Percentiles rank a stretch among this genome's conserved stretches.
These are phyloP conservation scores for Metopolophium dirhodum DNA, from an alignment of 1,140 invertebrate species.

Conservation along the genomic window DNA sequence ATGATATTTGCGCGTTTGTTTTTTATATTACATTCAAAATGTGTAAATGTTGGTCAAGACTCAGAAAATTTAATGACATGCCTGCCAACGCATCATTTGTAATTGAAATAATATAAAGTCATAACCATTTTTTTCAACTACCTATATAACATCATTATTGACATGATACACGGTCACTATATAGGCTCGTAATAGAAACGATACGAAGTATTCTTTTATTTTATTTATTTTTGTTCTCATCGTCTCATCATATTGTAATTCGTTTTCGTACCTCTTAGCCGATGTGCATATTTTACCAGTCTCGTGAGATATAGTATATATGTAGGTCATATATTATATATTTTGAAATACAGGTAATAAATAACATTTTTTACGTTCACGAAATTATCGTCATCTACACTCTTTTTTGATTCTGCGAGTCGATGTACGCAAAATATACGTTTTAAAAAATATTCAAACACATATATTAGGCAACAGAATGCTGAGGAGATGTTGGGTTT, in stretches of 20 bases:
- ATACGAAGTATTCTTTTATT: neutral
- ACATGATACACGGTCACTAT: neutral
- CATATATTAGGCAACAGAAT: neutral
- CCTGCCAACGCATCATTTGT: neutral
- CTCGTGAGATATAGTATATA: neutral
- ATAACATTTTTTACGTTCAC: neutral
- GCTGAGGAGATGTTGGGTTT: too few species aligned
- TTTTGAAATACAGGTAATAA: neutral
- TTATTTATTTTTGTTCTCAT: neutral
- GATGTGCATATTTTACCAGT: neutral
- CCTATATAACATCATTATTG: neutral
- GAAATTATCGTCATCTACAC: neutral
- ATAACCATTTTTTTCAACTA: neutral
- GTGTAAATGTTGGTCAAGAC: neutral
- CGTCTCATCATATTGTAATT: neutral
- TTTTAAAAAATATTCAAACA: neutral
- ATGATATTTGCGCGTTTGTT: neutral
- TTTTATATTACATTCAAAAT: neutral
- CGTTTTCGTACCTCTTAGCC: neutral
- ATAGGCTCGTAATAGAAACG: neutral
- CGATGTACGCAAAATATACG: too few species aligned
- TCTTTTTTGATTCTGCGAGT: neutral
- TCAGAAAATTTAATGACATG: neutral
- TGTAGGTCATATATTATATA: neutral
- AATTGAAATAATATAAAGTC: neutral